Base-by-base conservation (phyloP, 2,888 invertebrate species). In the Tethea ocularis region DNA sequence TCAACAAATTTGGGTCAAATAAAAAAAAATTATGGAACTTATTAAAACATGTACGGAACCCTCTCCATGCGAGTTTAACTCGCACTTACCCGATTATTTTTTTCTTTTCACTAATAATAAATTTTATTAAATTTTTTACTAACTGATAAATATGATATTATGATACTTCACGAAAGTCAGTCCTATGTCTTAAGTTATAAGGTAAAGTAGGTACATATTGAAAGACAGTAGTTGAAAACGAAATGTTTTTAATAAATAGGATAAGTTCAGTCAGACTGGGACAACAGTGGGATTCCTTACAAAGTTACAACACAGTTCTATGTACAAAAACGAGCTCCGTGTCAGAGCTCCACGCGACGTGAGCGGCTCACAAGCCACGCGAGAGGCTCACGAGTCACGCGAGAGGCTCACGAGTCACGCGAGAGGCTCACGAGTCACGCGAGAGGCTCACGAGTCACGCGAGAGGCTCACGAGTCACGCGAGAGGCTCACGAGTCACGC, bases 221-320 rank as follows among this genome's bases (percentile, higher is more conserved):
- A 78, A 81, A 61, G 54, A 56, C 29, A 33, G 33, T 33, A 8
- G 10, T 22, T 38, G 67, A 75, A 82, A 87, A 84, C 74, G 76
- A 67, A 78, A 69, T 80, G 72, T 63, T 86, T n/a, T 82, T 86
- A 86, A 73, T 86, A 78, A 83, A 78, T 71, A 81, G 63, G 69
- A 78, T 72, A 71, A 77, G 70, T 74, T 84, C 82, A 83, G 83
- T 83, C 82, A 73, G 68, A 72, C 61, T 66, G 64, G 69, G 74
- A 78, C 76, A 78, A 78, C 76, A 75, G 74, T 61, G 62, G 67
- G 69, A 74, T 72, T 64, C 58, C 73, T 78, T 80, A 82, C 65
- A 78, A 75, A 78, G 68, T 70, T 73, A 77, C 60, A 77, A 76
- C 76, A 74, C 59, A 73, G 58, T 67, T 68, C 46, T 80, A 84